These are phyloP conservation scores for Lepidocolaptes lacrymiger DNA, from an alignment of 2,797 vertebrate genomes.

Conservation along the genomic window DNA sequence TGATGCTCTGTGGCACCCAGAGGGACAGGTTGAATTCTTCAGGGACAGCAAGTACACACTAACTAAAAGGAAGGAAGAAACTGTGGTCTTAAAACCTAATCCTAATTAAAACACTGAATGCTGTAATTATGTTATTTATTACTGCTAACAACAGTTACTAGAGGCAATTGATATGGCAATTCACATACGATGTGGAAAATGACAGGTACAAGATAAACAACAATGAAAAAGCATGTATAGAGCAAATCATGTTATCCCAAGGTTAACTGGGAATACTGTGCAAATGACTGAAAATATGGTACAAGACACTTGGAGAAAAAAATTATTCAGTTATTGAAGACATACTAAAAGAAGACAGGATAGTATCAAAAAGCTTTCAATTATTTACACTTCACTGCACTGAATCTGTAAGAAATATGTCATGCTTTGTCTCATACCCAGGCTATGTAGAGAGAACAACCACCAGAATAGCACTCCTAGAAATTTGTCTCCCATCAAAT, in stretches of 20 bases:
- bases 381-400: conserved; percentile 59
- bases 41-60: background rate
- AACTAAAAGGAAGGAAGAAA: background rate
- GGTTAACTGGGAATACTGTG: conserved; percentile 12
- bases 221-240: background rate
- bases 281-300: background rate
- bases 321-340: conserved; percentile 54
- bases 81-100: background rate
- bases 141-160: background rate
- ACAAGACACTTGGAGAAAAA: background rate
- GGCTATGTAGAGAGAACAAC: background rate
- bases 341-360: conserved; percentile 12
- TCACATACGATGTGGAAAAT: background rate
- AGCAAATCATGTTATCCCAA: background rate
- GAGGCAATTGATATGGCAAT: background rate
- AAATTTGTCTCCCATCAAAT: background rate
- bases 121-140: background rate
- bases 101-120: background rate
- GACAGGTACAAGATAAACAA: accelerated
- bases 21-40: background rate
- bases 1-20: background rate
- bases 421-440: background rate
- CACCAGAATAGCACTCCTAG: background rate
- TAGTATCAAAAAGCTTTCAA: conserved; percentile 54
- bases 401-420: background rate